Base-by-base conservation (phyloP, 2,797 vertebrate species). In the Halcyon chelicuti region DNA sequence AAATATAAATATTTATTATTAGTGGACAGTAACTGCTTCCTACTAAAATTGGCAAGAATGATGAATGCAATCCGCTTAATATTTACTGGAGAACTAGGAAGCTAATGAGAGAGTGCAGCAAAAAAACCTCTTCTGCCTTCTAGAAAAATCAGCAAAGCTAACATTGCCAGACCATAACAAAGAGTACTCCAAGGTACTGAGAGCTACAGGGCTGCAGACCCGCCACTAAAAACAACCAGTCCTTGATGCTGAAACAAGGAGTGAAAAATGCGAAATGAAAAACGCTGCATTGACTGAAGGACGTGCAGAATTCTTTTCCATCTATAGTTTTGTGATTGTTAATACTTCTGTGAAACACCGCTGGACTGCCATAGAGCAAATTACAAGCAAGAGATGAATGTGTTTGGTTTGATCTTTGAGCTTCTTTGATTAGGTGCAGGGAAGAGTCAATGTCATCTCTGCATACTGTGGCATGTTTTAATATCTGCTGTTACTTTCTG, bases 341-440 rank as follows among this genome's bases (percentile, higher is more conserved):
- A 83, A 60, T 93, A 40, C 22, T 93, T 95, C 73, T 86, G 10
- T 88, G 88, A 95, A 97, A 90, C 91, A 66, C 90, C 90, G 95
- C 92, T 96, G 90, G 92, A 88, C 92, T 96, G 92, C 87, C 75
- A 93, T 52, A 75, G 66, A 57, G 37, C 72, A 91, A 70, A 95
- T 94, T 57, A 81, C n/a, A 92, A 80, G 84, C 37, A 80, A 79
- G 70, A 93, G 46, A 94, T 74, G 44, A 93, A 78, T 62, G 54
- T 42, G 19, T 87, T 93, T 95, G 44, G 71, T 81, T 88, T 96
- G 74, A 94, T 90, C 71, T 96, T 95, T 1, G 2, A 65, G 58
- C 54, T 62, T 75, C 52, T 94, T 77, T 80, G 49, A 55, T 94
- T 72, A 72, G 68, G 58, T 82, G 37, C 47, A 92, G 74, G 86